phyloP scores from a whole-genome alignment of 2,113 vertebrate species.

The Haemorhous mexicanus region DNA sequence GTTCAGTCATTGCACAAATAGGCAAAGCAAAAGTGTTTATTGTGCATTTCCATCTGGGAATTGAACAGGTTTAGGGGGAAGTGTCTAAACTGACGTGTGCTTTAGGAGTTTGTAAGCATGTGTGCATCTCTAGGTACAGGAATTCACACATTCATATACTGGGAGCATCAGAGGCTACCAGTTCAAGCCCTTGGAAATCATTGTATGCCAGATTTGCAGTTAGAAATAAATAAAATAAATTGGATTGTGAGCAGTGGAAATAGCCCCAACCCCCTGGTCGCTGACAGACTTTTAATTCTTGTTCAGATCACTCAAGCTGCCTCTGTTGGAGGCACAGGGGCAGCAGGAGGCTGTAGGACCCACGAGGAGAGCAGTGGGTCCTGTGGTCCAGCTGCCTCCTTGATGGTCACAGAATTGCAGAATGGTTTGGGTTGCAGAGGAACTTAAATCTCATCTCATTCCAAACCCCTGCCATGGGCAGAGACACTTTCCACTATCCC shows the following conservation, averaged over 20 bases:
- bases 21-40: not conserved
- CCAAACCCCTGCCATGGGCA: not conserved
- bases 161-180: not conserved
- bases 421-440: not conserved
- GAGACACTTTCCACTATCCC: not conserved
- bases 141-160: accelerated
- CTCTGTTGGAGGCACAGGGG: not conserved
- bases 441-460: accelerated
- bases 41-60: not conserved
- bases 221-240: not conserved
- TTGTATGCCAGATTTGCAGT: accelerated
- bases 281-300: not conserved
- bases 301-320: too few relatives aligned
- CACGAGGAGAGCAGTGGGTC: not conserved
- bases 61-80: not conserved
- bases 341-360: not conserved
- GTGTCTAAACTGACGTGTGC: accelerated
- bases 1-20: not conserved
- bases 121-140: accelerated
- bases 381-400: not conserved
- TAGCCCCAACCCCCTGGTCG: accelerated
- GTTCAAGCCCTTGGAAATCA: not conserved
- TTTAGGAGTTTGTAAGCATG: not conserved
- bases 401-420: not conserved
- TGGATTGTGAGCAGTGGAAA: not conserved